phyloP scores from a whole-genome alignment of 2,888 invertebrate species.

The Drosophila niveifrons region DNA sequence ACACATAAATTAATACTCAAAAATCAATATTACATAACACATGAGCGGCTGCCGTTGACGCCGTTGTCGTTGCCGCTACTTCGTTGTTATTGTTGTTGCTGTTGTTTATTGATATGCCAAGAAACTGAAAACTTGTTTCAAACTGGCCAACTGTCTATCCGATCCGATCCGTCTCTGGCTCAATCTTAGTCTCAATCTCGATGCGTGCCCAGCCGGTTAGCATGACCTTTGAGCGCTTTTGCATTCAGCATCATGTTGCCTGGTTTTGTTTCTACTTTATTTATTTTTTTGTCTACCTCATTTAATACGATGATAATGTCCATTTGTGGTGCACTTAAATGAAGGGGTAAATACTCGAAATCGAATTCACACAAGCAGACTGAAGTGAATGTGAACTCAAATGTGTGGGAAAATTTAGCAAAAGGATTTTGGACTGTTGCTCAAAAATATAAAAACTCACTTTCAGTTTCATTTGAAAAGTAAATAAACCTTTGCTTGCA shows the following conservation, averaged over 20 bases:
- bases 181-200: constrained; percentile 30
- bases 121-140: constrained; percentile 61
- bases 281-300: constrained; percentile 36
- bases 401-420: constrained; percentile 48
- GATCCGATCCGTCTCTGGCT: background rate
- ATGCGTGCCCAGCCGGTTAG: constrained; percentile 74
- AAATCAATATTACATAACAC: constrained; percentile 74
- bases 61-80: constrained; percentile 7
- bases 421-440: background rate
- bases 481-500: background rate
- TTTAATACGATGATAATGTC: constrained; percentile 34
- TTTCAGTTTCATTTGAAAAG: background rate
- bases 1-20: constrained; percentile 65
- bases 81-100: constrained; percentile 24
- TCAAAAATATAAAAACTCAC: background rate
- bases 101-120: constrained; percentile 48
- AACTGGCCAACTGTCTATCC: constrained; percentile 28
- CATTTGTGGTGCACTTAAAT: constrained; percentile 34
- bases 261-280: constrained; percentile 19
- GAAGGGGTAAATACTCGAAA: constrained; percentile 20
- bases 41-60: constrained; percentile 28
- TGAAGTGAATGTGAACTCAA: constrained; percentile 16
- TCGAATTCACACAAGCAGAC: constrained; percentile 2
- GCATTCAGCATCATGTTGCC: constrained; percentile 40
- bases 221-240: constrained; percentile 74